Evolutionary conservation across 2,797 vertebrate species (phyloP), one percentile per base, ranked within the genome.

Genomic region (Smutsia temminckii): DNA sequence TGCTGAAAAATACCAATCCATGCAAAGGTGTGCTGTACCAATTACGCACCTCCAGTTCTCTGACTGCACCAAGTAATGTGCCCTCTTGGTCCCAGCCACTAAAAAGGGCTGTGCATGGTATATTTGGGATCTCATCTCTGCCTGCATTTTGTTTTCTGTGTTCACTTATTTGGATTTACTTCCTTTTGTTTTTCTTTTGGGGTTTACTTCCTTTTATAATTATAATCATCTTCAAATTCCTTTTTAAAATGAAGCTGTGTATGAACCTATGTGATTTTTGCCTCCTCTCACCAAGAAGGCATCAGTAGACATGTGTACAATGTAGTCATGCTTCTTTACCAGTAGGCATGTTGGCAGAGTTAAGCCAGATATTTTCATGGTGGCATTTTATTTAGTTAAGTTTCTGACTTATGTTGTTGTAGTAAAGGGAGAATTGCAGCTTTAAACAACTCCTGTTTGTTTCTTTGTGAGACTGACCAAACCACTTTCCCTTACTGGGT

Each of bases 171-270:
- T 95, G 51, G 49, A n/a, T 57, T 93, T 46, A 14, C 25, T 93
- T 90, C n/a, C 17, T 68, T 69, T 88, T 77, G 49, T 79, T 91
- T 95, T 85, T 34, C 93, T 86, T 92, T 75, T 81, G 95, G 51
- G 40, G 29, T 57, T 93, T 46, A 14, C 25, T 93, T 90, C n/a
- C 17, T 84, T 85, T 90, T 80, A 21, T 51, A 81, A 61, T 18
- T 69, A 46, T 46, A n/a, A 85, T 55, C 63, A 68, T 53, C 63
- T 10, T 83, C 10, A 75, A 53, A 71, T 77, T 83, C 11, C 42
- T 79, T 79, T 66, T 29, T 55, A 37, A 7, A 13, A 29, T 59
- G 12, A 86, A 46, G 12, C n/a, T 72, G 8, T 71, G 32, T 89
- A 49, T 63, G 69, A 87, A 69, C 29, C 55, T 55, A 32, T 10